Conservation (phyloP, 92 coral and sea anemone genomes). For the Epizoanthus illoricatus region DNA sequence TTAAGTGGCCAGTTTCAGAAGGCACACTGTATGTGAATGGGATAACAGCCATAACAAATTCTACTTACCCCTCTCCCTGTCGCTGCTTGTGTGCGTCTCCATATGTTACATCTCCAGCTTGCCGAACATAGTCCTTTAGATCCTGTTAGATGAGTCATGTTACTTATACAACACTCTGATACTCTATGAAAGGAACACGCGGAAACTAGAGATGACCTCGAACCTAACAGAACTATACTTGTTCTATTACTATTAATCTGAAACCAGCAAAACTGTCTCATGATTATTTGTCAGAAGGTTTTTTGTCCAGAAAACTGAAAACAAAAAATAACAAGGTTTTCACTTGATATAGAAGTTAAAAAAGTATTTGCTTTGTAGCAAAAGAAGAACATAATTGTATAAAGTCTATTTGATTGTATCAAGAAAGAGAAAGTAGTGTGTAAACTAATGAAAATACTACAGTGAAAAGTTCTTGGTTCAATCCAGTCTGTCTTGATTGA, state of each 20-base stretch:
- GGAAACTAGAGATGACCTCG: not conserved
- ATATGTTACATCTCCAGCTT: slow-evolving; percentile 95
- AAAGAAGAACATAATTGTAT: not conserved
- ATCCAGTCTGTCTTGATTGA: slow-evolving; percentile 25
- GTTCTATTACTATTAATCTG: too few species aligned
- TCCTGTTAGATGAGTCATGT: slow-evolving; percentile 66
- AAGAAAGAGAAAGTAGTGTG: slow-evolving; percentile 8
- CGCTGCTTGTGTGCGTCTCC: slow-evolving; percentile 97
- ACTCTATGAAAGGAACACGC: not conserved
- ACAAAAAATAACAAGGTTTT: not conserved
- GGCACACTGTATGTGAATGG: too few species aligned
- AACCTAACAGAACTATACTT: not conserved
- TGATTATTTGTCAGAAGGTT: too few species aligned
- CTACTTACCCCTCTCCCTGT: slow-evolving; percentile 93
- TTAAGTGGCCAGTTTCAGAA: too few species aligned
- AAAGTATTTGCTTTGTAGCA: not conserved
- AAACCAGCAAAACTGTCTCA: too few species aligned
- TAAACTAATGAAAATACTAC: slow-evolving; percentile 8
- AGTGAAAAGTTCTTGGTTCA: slow-evolving; percentile 37
- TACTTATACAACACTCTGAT: slow-evolving; percentile 23
- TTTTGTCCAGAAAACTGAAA: too few species aligned
- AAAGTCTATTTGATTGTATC: not conserved
- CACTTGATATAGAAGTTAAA: not conserved
- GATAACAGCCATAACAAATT: not conserved
- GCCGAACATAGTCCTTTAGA: slow-evolving; percentile 93